Evolutionary conservation across 2,888 invertebrate species (phyloP).

Genomic region (Dione juno): DNA sequence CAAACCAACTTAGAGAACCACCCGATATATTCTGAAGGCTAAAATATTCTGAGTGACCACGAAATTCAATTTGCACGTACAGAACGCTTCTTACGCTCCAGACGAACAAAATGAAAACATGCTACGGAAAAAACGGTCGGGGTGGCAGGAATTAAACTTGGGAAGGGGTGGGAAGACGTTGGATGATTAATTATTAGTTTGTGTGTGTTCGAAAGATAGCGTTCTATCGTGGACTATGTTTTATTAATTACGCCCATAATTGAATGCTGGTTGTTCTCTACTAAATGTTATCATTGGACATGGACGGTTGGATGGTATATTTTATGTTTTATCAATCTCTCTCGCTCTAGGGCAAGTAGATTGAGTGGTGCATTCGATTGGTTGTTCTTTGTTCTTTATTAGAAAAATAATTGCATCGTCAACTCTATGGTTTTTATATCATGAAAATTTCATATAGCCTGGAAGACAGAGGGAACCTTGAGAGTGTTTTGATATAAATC

Average conservation of each 20-base stretch:
- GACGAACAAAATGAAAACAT: constrained; percentile 79
- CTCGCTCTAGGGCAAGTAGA: not conserved
- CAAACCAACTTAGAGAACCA: constrained; percentile 52
- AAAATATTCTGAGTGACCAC: constrained; percentile 80
- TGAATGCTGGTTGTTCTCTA: constrained; percentile 35
- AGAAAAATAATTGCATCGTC: not conserved
- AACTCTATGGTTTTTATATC: not conserved
- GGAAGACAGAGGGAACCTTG: too few relatives aligned
- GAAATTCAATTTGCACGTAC: constrained; percentile 80
- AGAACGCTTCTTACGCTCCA: constrained; percentile 58
- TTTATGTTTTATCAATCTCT: constrained; percentile 4
- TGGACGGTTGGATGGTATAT: not conserved
- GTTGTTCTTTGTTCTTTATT: constrained; percentile 1
- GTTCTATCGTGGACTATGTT: constrained; percentile 47
- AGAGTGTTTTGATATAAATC: too few relatives aligned
- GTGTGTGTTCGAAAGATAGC: constrained; percentile 78
- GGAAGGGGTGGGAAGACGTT: constrained; percentile 67
- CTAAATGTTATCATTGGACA: constrained; percentile 25
- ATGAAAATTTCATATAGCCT: not conserved
- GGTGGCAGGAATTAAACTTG: constrained; percentile 78
- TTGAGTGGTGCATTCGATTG: not conserved
- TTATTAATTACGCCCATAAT: constrained; percentile 51
- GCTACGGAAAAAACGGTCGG: constrained; percentile 66
- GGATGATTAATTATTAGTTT: constrained; percentile 84
- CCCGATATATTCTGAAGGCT: constrained; percentile 69